These are phyloP conservation scores for Antechinus flavipes DNA, from an alignment of 2,113 vertebrate genomes.

Conservation along the genomic window DNA sequence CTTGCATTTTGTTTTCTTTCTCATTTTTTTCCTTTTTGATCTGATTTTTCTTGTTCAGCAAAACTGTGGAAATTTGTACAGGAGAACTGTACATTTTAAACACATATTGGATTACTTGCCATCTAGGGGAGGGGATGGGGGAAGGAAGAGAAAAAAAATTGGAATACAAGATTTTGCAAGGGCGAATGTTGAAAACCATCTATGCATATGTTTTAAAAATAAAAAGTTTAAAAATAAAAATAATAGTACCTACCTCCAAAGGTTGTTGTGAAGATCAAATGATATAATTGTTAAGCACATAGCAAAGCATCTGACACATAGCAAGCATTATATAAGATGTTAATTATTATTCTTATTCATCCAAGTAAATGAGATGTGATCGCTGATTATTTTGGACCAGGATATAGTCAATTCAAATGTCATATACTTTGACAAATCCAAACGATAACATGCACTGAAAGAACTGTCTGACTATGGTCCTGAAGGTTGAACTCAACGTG, in stretches of 20 bases:
- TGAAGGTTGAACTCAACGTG: neutral
- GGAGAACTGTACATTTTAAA: too few species aligned
- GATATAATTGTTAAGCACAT: neutral
- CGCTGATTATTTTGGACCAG: neutral
- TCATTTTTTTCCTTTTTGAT: too few species aligned
- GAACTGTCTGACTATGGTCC: neutral
- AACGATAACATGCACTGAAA: neutral
- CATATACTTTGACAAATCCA: neutral
- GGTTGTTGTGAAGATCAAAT: neutral
- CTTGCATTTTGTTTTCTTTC: too few species aligned
- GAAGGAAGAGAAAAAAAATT: too few species aligned
- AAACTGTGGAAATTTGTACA: too few species aligned
- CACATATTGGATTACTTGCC: too few species aligned
- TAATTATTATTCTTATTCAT: neutral
- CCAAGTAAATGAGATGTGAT: neutral
- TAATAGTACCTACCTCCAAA: neutral
- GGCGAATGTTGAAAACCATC: too few species aligned
- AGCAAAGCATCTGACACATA: neutral
- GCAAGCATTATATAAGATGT: neutral
- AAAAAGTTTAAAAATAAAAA: neutral
- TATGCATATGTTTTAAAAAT: too few species aligned
- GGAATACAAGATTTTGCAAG: too few species aligned
- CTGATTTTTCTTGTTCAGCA: too few species aligned
- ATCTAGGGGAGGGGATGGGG: too few species aligned
- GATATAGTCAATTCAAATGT: neutral